Percentiles rank a stretch among this genome's conserved stretches.
These are phyloP conservation scores for Manis crassicaudata DNA, from an alignment of 2,797 vertebrate species.

Conservation along the genomic window DNA sequence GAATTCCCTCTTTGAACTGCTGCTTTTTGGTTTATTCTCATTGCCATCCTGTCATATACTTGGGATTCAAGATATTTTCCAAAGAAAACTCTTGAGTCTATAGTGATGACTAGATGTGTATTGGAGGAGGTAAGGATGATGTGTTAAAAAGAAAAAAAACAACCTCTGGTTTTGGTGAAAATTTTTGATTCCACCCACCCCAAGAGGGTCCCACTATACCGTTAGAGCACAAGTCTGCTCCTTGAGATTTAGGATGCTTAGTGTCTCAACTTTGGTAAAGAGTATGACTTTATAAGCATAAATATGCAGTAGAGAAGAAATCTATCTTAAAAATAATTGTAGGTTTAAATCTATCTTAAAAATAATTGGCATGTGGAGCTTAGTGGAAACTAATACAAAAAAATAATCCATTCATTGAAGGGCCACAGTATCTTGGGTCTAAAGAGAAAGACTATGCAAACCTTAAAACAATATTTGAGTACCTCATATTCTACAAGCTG, in stretches of 20 bases:
- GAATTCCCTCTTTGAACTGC: not conserved
- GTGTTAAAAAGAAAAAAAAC: too few relatives aligned
- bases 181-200: not conserved
- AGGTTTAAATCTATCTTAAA: not conserved
- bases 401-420: not conserved
- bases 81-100: not conserved
- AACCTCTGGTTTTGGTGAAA: not conserved
- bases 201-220: rapidly evolving
- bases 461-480: not conserved
- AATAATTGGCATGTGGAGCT: not conserved
- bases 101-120: not conserved
- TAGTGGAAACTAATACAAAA: not conserved
- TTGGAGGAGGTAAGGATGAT: not conserved
- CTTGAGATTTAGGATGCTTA: not conserved
- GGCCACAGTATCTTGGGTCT: not conserved
- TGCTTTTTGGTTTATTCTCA: not conserved
- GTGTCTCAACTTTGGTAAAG: not conserved
- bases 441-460: not conserved
- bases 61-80: not conserved
- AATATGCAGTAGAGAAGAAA: not conserved
- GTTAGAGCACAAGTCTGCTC: not conserved
- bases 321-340: not conserved
- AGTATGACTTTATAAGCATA: not conserved
- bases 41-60: not conserved
- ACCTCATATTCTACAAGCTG: not conserved